Evolutionary conservation across 2,113 vertebrate species (phyloP).

Genomic region (Hippolais icterina): DNA sequence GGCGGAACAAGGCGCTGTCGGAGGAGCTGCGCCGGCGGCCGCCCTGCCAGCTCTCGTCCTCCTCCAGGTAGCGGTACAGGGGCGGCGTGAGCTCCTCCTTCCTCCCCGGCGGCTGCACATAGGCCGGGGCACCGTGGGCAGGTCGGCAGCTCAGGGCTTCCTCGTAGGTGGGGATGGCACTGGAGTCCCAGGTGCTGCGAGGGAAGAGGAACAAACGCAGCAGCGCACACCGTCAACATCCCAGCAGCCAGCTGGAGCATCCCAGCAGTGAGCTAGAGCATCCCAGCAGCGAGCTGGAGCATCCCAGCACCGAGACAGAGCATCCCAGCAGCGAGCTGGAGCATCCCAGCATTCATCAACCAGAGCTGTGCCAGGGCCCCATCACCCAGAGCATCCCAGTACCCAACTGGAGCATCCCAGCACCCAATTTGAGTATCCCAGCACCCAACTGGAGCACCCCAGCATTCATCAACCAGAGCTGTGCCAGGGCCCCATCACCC

Average conservation of each 20-base stretch:
- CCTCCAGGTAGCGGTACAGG: constrained; percentile 24
- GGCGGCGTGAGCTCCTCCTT: constrained; percentile 18
- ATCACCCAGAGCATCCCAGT: neutral
- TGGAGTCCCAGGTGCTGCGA: constrained; percentile 26
- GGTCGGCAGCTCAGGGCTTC: constrained; percentile 64
- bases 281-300: neutral
- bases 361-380: too few relatives aligned
- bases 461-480: too few relatives aligned
- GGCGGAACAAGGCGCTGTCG: constrained; percentile 38
- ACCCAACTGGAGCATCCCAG: too few relatives aligned
- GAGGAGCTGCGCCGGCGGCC: constrained; percentile 11
- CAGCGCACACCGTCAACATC: rapidly evolving
- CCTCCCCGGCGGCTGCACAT: neutral
- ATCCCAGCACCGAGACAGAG: neutral
- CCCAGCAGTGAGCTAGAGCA: neutral
- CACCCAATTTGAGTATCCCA: neutral
- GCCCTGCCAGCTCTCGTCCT: neutral
- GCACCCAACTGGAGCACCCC: too few relatives aligned
- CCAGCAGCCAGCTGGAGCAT: neutral
- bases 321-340: neutral
- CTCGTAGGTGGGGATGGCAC: constrained; percentile 56
- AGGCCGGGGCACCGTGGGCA: neutral
- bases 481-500: too few relatives aligned
- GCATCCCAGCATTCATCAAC: neutral
- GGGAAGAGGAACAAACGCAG: neutral